These are phyloP conservation scores for Tanytarsus gracilentus DNA, from an alignment of 2,888 invertebrate species.

Conservation along the genomic window DNA sequence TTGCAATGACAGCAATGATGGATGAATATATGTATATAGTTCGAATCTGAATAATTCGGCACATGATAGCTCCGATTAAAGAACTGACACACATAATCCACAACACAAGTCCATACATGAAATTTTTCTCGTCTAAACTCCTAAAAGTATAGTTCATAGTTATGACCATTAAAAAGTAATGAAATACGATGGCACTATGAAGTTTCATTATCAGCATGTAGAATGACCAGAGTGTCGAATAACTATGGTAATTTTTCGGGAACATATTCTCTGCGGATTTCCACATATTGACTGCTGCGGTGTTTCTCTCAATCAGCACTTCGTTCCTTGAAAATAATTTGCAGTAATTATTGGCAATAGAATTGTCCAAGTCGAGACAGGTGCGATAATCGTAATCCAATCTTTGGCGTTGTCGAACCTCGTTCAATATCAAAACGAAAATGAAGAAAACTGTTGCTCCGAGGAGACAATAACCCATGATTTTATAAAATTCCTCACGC, in stretches of 20 bases:
- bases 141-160: background rate
- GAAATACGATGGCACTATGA: constrained; percentile 11
- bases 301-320: constrained; percentile 15
- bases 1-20: background rate
- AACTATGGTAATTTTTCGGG: background rate
- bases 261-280: constrained; percentile 23
- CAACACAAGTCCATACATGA: background rate
- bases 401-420: constrained; percentile 7
- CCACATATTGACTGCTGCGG: constrained; percentile 4
- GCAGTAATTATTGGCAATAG: constrained; percentile 21
- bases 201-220: constrained; percentile 13
- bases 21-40: background rate
- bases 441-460: background rate
- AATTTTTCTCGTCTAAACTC: background rate
- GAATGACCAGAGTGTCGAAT: constrained; percentile 8
- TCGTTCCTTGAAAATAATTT: constrained; percentile 20
- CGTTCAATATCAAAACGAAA: background rate
- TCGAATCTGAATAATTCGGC: background rate
- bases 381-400: constrained; percentile 7
- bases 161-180: background rate
- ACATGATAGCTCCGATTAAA: background rate
- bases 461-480: background rate
- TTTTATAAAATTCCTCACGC: background rate
- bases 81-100: constrained; percentile 4
- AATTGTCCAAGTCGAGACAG: constrained; percentile 9